Base-by-base conservation (phyloP, 1,140 invertebrate species). In the Chrysoperla carnea region DNA sequence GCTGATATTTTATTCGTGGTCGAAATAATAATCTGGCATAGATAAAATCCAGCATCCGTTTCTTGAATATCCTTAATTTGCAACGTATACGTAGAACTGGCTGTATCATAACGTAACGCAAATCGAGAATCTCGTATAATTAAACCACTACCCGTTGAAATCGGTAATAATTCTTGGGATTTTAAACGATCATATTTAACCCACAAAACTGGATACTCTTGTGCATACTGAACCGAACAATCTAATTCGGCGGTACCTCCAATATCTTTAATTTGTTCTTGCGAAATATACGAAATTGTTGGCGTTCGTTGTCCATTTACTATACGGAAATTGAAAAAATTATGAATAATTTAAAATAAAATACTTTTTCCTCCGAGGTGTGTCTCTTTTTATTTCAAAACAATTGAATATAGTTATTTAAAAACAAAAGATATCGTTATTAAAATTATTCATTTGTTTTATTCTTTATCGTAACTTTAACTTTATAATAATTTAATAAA, bases 21-120 rank as follows among this genome's bases (percentile, higher is more conserved):
- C 0, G 78, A 75, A 39, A 86, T 77, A 7, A 85, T 59, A 12
- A 90, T 76, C 59, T 86, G 79, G 51, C 86, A 91, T 44, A 78
- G 75, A 58, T 89, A 90, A 50, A 69, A 72, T 4, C 84, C 86
- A 1, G 82, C 81, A 59, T 91, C 86, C 0, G 81, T 87, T 60
- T 91, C 86, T 68, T 90, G 85, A 41, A 90, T 84, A 53, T 90
- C 84, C 61, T 84, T 86, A 8, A 89, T 78, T 75, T 85, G 82
- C 35, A 91, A 61, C 17, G 78, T 79, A 50, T 83, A 90, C 0
- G 82, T 87, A 8, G 80, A 78, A 1, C 79, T 81, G 0, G 76
- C 71, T 1, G 68, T 70, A 56, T 88, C 81, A 50, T 76, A 80
- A 40, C 78, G 66, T 13, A 89, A 63, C 31, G 82, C 68, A 58